Base-by-base conservation (phyloP, 1,140 invertebrate species). In the Zaprionus taronus region DNA sequence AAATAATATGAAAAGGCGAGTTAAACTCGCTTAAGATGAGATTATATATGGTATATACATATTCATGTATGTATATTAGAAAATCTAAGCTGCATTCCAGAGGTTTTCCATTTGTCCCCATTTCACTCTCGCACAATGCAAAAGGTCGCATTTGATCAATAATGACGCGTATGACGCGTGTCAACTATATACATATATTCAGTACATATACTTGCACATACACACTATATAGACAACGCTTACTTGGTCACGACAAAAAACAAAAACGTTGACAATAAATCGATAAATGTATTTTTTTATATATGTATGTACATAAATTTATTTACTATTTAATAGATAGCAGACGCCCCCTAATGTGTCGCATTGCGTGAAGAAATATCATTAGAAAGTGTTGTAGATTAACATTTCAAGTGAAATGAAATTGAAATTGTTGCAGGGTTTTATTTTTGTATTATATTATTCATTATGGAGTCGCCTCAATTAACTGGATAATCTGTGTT, bases 1-100 rank as follows among this genome's bases (percentile, higher is more conserved):
- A 80, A 80, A 80, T 80, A 80, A 80, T 28, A 51, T 68, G 36
- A 74, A 62, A 61, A 58, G 31, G 53, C n/a, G 9, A 34, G 6
- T 51, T 51, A 51, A 51, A 24, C 20, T 51, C 20, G 47, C 41
- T 51, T 51, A 57, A 24, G 60, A 20, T 26, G 15, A 28, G 17
- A 38, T n/a, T n/a, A n/a, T 20, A 31, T 26, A 26, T 26, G 4
- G 5, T 26, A n/a, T 31, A n/a, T 31, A 31, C 28, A 31, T n/a
- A n/a, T n/a, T n/a, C 28, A 31, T 31, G 28, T 31, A 57, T 28
- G 4, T 38, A 38, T 47, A 47, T 9, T 47, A 17, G 7, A 47
- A 47, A 47, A 47, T 47, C 41, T 47, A 47, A 47, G 41, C 41
- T 17, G 41, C 41, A 47, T 47, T 47, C 41, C 38, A n/a, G 38